A percentile compares a stretch with the other conserved stretches of the same genome.
Conservation (phyloP, 1,140 invertebrate species). For the Gryon sp. region DNA sequence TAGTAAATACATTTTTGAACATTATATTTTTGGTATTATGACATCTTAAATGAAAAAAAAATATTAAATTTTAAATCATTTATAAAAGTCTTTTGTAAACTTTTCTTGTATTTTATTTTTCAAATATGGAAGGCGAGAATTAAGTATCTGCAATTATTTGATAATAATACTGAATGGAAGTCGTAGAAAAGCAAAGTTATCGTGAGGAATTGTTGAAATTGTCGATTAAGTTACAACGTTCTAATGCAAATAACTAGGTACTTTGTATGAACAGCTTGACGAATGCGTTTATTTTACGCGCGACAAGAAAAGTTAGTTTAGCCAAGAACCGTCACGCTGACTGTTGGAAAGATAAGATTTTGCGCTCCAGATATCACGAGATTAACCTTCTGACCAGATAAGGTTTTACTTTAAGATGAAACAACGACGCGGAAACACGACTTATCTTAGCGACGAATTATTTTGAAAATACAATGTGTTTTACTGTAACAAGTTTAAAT, state of each 20-base stretch:
- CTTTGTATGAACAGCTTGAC: conserved; percentile 27
- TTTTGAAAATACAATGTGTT: conserved; percentile 31
- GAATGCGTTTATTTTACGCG: conserved; percentile 40
- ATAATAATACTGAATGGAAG: too few species aligned
- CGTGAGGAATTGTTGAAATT: neutral
- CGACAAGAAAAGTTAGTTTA: conserved; percentile 63
- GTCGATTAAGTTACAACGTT: conserved; percentile 17
- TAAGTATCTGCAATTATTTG: too few species aligned
- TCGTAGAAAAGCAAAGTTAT: too few species aligned
- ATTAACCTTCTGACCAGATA: conserved; percentile 71
- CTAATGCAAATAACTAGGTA: neutral
- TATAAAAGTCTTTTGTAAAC: too few species aligned
- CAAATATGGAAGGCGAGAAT: too few species aligned
- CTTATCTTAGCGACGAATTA: conserved; percentile 46
- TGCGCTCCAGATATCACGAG: conserved; percentile 67
- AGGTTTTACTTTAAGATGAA: conserved; percentile 48
- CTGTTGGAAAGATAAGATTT: conserved; percentile 66
- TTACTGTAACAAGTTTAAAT: conserved; percentile 27
- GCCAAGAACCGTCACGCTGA: conserved; percentile 45
- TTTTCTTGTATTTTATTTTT: too few species aligned
- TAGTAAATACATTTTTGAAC: too few species aligned
- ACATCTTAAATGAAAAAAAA: too few species aligned
- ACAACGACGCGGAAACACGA: conserved; percentile 27
- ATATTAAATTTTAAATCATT: too few species aligned
- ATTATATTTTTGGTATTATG: too few species aligned